Conservation (phyloP, 2,797 vertebrate genomes). For the Crocidura indochinensis region DNA sequence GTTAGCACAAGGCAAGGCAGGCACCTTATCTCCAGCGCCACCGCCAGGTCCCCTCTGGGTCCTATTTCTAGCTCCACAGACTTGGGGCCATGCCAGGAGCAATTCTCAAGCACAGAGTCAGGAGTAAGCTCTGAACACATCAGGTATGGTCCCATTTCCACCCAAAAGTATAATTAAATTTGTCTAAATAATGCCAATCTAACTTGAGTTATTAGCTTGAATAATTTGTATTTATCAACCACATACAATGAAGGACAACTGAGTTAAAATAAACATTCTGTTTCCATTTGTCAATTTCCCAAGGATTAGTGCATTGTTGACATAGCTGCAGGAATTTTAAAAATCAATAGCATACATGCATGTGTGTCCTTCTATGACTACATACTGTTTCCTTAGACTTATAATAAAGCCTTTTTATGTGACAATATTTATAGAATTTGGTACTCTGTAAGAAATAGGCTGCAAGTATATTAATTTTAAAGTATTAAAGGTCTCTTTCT, state of each 20-base stretch:
- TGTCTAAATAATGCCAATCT: constrained; percentile 9
- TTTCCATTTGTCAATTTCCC: constrained; percentile 36
- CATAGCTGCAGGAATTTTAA: constrained; percentile 1
- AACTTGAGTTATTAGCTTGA: background rate
- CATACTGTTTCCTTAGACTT: constrained; percentile 48
- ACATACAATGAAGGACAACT: constrained; percentile 57
- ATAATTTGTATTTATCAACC: constrained; percentile 10
- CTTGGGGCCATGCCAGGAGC: too few species aligned
- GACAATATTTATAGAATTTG: background rate
- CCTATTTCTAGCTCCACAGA: too few species aligned
- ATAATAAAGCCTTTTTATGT: background rate
- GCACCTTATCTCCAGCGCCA: too few species aligned
- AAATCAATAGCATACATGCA: background rate
- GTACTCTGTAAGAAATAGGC: background rate
- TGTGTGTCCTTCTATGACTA: background rate
- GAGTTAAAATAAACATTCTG: constrained; percentile 37
- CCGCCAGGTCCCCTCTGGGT: too few species aligned
- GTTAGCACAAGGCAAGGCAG: too few species aligned
- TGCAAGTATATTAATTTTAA: constrained; percentile 12
- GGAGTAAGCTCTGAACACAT: too few species aligned
- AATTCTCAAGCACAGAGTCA: too few species aligned
- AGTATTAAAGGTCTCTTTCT: background rate
- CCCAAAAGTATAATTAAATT: constrained; percentile 32
- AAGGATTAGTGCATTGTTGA: constrained; percentile 31
- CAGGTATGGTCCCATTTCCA: too few species aligned